Evolutionary conservation across 1,140 invertebrate species (phyloP).

Genomic region (Phthorimaea operculella): DNA sequence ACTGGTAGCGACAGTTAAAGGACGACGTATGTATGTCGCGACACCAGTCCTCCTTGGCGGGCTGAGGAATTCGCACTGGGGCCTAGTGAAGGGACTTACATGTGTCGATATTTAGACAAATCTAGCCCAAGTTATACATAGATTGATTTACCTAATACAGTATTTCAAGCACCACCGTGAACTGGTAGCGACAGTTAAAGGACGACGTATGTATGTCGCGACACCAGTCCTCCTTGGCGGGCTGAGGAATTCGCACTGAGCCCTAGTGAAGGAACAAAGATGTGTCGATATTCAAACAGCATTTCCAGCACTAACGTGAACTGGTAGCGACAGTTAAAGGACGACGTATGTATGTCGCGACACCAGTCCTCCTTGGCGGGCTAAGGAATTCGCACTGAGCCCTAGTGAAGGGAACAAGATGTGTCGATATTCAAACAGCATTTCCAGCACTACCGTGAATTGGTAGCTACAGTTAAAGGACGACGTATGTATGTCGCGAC

Average conservation of each 20-base stretch:
- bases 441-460: background rate
- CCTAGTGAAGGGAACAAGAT: no score
- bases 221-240: constrained; percentile 5
- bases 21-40: background rate
- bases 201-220: background rate
- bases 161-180: background rate
- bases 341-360: background rate
- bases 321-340: background rate
- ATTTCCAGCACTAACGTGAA: background rate
- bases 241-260: background rate
- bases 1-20: background rate
- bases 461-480: constrained; percentile 1
- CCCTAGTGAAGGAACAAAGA: no score
- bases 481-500: background rate
- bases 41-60: constrained; percentile 3
- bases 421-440: no score
- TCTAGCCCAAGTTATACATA: no score
- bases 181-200: constrained; percentile 2
- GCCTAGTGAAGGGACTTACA: no score
- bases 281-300: no score
- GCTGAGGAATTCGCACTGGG: background rate
- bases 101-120: no score
- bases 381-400: background rate
- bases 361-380: constrained; percentile 2
- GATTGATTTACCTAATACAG: no score